Evolutionary conservation across 2,888 invertebrate genomes (phyloP), one percentile per base, ranked within the genome.

Genomic region (Pterostichus niger): DNA sequence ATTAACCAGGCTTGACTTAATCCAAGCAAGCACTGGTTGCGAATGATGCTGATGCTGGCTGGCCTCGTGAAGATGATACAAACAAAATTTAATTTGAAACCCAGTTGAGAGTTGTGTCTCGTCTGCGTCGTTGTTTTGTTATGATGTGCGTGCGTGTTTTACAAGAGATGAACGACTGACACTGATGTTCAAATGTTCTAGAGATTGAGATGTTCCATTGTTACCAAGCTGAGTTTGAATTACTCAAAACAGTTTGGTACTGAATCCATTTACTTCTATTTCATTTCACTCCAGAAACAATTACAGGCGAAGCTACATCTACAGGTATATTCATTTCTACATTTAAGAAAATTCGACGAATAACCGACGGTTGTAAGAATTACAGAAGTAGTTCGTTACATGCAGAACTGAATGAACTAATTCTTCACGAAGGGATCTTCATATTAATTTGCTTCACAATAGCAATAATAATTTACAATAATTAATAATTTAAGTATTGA

Each of bases 81-180:
- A 79, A 79, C 78, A 59, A 59, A 79, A 79, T 79, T 59, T 77
- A 59, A 77, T 77, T 77, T 56, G 17, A 77, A 59, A 59, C 49
- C 31, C 33, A 77, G 56, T 35, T 33, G 54, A 77, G 44, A 77
- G 17, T 59, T 59, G 44, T 40, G 40, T 35, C 35, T 56, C 40
- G 40, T 40, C n/a, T 31, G 31, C 33, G 59, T 59, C 31, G 31
- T 10, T 75, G 75, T 75, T 49, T 75, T 75, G 75, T 75, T 75
- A 75, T 75, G 75, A 52, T 75, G 75, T 71, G 68, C 68, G 44
- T 71, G 68, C 44, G 17, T 46, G 68, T 71, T 71, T 71, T 71
- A 71, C 68, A 71, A 40, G 7, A 73, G 71, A 73, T 52, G 75
- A 75, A 49, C 75, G 75, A 24, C 56, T 76, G 54, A 76, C 76